Evolutionary conservation across 2,113 vertebrate species (phyloP).

Genomic region (Macroglossus sobrinus): DNA sequence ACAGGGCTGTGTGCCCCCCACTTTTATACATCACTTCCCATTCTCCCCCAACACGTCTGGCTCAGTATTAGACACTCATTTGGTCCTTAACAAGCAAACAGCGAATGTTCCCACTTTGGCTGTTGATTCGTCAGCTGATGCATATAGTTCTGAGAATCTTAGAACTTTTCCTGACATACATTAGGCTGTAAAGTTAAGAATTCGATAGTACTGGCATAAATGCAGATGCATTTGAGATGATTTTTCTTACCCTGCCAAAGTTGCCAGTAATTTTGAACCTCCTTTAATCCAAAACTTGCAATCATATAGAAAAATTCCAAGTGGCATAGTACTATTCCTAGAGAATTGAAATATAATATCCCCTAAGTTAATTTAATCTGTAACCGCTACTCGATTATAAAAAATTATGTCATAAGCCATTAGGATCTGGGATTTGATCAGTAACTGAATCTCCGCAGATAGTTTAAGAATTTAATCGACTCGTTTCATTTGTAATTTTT

Average conservation of each 20-base stretch:
- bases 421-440: not conserved
- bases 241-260: not conserved
- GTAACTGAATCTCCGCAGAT: not conserved
- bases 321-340: not conserved
- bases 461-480: not conserved
- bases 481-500: not conserved
- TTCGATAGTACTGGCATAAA: not conserved
- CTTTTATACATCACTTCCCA: fast-evolving
- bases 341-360: not conserved
- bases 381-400: not conserved
- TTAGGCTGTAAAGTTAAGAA: not conserved
- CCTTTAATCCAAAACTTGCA: not conserved
- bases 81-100: not conserved
- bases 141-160: not conserved
- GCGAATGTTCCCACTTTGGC: not conserved
- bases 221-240: not conserved
- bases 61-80: not conserved
- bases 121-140: not conserved
- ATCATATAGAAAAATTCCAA: not conserved
- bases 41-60: not conserved
- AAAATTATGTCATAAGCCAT: not conserved
- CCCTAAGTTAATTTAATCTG: constrained; percentile 27
- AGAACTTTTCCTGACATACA: not conserved
- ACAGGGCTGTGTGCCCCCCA: not conserved
- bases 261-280: not conserved